Conservation (phyloP, 2,797 vertebrate species). For the Pterois miles region DNA sequence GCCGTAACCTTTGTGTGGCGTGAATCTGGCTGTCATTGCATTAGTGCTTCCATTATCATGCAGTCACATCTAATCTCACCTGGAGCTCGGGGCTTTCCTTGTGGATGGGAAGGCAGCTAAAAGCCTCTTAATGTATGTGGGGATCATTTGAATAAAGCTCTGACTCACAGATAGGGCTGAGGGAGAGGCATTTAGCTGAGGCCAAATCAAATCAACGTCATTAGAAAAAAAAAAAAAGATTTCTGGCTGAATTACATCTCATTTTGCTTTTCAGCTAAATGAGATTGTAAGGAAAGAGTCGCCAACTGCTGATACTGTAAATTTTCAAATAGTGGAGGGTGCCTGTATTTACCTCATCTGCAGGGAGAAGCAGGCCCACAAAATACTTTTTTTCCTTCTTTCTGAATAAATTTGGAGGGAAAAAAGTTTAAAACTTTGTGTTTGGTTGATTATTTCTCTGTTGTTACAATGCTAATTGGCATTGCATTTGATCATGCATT, state of each 20-base stretch:
- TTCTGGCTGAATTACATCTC: conserved; percentile 41
- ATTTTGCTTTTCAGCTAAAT: conserved; percentile 21
- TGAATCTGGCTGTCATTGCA: conserved; percentile 75
- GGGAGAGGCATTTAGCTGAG: conserved; percentile 54
- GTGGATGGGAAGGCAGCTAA: conserved; percentile 46
- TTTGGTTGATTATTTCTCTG: too few relatives aligned
- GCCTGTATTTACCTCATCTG: background rate
- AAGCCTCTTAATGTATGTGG: conserved; percentile 69
- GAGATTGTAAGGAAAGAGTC: background rate
- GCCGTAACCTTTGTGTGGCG: conserved; percentile 75
- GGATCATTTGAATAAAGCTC: conserved; percentile 65
- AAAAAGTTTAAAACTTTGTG: too few relatives aligned
- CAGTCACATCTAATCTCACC: conserved; percentile 81
- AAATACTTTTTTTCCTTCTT: background rate
- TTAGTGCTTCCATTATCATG: conserved; percentile 81
- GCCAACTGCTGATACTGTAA: background rate
- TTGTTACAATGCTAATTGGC: too few relatives aligned
- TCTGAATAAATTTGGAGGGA: too few relatives aligned
- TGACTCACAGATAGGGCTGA: conserved; percentile 41
- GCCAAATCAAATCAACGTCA: conserved; percentile 65
- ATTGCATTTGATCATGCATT: too few relatives aligned
- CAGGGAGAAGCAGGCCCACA: background rate
- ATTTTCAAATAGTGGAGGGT: background rate
- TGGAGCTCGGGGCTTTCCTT: conserved; percentile 48
- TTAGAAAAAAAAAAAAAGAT: conserved; percentile 29